Evolutionary conservation across 2,888 invertebrate species (phyloP).

Genomic region (Formica aserva): DNA sequence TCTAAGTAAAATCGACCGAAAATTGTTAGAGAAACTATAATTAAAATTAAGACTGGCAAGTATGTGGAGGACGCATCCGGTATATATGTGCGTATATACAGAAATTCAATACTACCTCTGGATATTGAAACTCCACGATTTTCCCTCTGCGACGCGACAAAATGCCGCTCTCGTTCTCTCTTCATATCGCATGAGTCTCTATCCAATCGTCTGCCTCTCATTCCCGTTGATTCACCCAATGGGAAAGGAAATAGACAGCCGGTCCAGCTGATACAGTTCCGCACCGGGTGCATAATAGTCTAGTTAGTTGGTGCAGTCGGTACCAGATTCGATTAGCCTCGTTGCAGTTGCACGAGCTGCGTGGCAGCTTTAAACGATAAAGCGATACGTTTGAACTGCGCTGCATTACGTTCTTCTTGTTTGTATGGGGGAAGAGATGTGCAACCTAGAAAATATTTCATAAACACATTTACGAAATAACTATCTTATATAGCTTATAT

Average conservation of each 20-base stretch:
- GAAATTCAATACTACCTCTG: constrained; percentile 31
- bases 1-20: not conserved
- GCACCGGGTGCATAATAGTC: constrained; percentile 70
- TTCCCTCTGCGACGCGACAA: constrained; percentile 20
- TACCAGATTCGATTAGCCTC: constrained; percentile 73
- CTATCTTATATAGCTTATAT: not conserved
- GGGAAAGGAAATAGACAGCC: constrained; percentile 61
- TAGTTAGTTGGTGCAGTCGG: constrained; percentile 70
- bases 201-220: constrained; percentile 39
- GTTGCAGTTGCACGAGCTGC: constrained; percentile 66
- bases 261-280: constrained; percentile 66
- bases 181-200: constrained; percentile 6
- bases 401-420: constrained; percentile 35
- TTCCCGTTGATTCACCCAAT: constrained; percentile 47
- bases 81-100: not conserved
- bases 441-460: constrained; percentile 18
- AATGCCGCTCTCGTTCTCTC: constrained; percentile 11
- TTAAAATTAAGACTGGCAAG: constrained; percentile 18
- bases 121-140: constrained; percentile 37
- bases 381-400: constrained; percentile 58
- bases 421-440: not conserved
- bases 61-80: not conserved
- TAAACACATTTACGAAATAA: constrained; percentile 34
- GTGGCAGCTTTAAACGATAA: constrained; percentile 64
- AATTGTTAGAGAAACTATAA: not conserved